These are phyloP conservation scores for Aulostomus chinensis DNA, from an alignment of 2,797 vertebrate species.

Conservation along the genomic window DNA sequence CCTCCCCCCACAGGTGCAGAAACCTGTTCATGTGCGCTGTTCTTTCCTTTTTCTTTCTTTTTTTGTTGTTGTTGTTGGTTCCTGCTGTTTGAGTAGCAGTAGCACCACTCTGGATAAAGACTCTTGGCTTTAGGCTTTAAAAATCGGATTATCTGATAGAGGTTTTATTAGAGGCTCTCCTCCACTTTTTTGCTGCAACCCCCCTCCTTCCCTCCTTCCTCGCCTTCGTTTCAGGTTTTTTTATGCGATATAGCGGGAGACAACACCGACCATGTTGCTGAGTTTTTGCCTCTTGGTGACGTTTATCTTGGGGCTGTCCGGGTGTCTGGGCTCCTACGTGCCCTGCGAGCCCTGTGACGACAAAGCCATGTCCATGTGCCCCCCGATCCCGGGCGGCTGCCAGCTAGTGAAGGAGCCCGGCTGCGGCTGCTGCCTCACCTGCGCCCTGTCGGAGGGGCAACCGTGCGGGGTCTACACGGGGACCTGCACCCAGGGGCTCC, in stretches of 20 bases:
- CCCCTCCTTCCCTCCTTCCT: no score
- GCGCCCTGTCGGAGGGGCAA: constrained; percentile 93
- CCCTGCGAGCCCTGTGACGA: constrained; percentile 97
- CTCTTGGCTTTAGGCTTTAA: constrained; percentile 71
- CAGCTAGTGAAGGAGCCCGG: constrained; percentile 97
- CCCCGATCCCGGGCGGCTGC: constrained; percentile 91
- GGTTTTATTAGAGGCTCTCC: constrained; percentile 60
- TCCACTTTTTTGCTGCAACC: constrained; percentile 12
- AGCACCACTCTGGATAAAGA: constrained; percentile 72
- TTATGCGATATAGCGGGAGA: constrained; percentile 47
- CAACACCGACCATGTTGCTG: constrained; percentile 69
- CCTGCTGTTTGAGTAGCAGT: constrained; percentile 31
- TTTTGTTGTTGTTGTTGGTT: constrained; percentile 22
- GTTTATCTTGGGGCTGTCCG: constrained; percentile 85
- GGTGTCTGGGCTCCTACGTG: constrained; percentile 89
- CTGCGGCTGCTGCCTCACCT: constrained; percentile 98
- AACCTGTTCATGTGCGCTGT: no score
- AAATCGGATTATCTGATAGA: constrained; percentile 78
- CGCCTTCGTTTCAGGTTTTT: not conserved
- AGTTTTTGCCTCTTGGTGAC: constrained; percentile 84
- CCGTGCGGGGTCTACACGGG: constrained; percentile 97
- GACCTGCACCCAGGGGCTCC: constrained; percentile 91
- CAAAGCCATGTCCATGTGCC: constrained; percentile 95
- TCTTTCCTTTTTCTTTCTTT: constrained; percentile 4
- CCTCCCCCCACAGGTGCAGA: no score